Base-by-base conservation (phyloP, 2,888 invertebrate genomes). In the Willowsia nigromaculata region DNA sequence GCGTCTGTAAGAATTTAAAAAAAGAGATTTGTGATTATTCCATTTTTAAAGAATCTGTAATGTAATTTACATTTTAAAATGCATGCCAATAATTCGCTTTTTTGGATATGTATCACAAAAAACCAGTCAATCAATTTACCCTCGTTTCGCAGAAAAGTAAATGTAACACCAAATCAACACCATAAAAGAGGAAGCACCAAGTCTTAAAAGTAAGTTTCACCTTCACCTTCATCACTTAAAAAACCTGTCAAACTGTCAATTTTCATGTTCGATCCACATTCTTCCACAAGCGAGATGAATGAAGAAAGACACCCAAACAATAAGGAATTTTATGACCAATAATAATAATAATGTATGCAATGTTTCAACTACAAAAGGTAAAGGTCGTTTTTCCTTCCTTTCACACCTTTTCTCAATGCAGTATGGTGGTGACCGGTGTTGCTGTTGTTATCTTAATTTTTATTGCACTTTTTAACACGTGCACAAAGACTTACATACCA, bases 1-100 rank as follows among this genome's bases (percentile, higher is more conserved):
- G 91, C 89, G 76, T 92, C 92, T 91, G 91, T 37, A 91, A 91
- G 40, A 25, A n/a, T n/a, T n/a, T n/a, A n/a, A n/a, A 65, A 47
- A 82, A 87, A 56, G 59, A 76, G 15, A 30, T 15, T 33, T 25
- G 11, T 9, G 5, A 11, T 5, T 18, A n/a, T n/a, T 68, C 33
- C n/a, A 25, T 62, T 59, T 25, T 18, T 22, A 22, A 25, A 25
- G 18, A 25, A 25, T n/a, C n/a, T n/a, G n/a, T n/a, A n/a, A n/a
- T n/a, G n/a, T n/a, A n/a, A n/a, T n/a, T n/a, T n/a, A n/a, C n/a
- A n/a, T n/a, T n/a, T n/a, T n/a, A 59, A 22, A 33, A 33, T 65
- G 15, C 18, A 68, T 37, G 2, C 37, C 9, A 1, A 43, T 43
- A 9, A 22, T 68, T 68, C 33, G 0, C 25, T n/a, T 37, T 37